A percentile compares a stretch with the other conserved stretches of the same genome.
Conservation (phyloP, 2,113 vertebrate species). For the Actenoides lindsayi region DNA sequence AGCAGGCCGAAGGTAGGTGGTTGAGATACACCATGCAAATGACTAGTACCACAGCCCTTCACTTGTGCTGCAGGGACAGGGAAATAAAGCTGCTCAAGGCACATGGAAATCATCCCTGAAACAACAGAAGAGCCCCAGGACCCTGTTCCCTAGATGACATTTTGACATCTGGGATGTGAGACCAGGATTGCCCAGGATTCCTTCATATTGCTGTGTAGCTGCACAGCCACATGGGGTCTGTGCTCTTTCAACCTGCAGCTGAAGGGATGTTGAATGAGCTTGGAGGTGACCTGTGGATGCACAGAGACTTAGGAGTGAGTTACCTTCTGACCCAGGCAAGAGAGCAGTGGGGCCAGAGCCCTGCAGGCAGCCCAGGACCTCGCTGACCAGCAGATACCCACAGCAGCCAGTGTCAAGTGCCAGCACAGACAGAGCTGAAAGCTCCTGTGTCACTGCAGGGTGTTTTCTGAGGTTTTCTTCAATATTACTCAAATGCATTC, state of each 20-base stretch:
- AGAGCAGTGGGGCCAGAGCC: background rate
- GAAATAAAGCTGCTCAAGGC: background rate
- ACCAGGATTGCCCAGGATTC: background rate
- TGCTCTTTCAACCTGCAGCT: background rate
- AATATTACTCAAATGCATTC: background rate
- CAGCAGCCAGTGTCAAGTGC: fast-evolving
- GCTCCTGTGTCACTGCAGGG: background rate
- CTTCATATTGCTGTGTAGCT: background rate
- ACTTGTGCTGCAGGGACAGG: background rate
- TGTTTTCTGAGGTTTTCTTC: background rate
- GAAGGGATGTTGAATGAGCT: background rate
- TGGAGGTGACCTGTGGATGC: background rate
- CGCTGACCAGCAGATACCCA: background rate
- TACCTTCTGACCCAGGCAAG: background rate
- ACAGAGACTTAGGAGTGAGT: background rate
- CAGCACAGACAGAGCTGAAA: fast-evolving
- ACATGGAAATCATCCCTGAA: background rate
- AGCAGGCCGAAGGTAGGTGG: background rate
- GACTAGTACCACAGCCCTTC: background rate
- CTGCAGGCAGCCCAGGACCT: background rate
- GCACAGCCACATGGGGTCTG: background rate
- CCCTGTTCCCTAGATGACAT: background rate
- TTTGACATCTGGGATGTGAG: background rate
- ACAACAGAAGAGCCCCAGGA: background rate
- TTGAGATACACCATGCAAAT: background rate